Base-by-base conservation (phyloP, 2,113 vertebrate species). In the Siphamia tubifer region DNA sequence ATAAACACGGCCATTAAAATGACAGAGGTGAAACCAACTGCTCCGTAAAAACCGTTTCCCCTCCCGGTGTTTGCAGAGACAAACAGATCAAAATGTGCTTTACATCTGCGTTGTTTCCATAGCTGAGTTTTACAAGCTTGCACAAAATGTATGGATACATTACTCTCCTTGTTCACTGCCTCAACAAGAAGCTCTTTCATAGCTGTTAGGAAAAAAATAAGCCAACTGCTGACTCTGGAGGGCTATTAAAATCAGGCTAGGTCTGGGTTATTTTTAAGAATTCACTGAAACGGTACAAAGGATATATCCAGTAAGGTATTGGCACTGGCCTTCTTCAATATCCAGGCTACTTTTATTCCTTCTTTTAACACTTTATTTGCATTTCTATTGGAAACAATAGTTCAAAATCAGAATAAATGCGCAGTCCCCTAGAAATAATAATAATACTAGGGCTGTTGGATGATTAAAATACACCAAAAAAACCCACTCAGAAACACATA, bases 181-280 rank as follows among this genome's bases (percentile, higher is more conserved):
- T 64, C 38, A 62, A 88, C 81, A 87, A 83, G 10, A 77, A 74
- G 66, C 62, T 79, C 65, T 83, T 87, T 90, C 81, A 83, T 73
- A 45, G 60, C 31, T 42, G 48, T 31, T 62, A 16, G 40, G 43
- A 30, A 49, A 71, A 53, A 61, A 40, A 60, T 1, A 58, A 25
- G 45, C 42, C 42, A 42, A 43, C 15, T 45, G 47, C 66, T 75
- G 67, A 74, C 71, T 60, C 49, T 28, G 56, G 53, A 39, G 10
- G 39, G 27, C 47, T 47, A 38, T 53, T 69, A 53, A 66, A 72
- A 74, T 40, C 21, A 47, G 24, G 7, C 62, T 72, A 58, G 40
- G 44, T 75, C 39, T 20, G 21, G 19, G 45, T 65, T 54, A 45
- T 52, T 34, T 52, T 20, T 10, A 69, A 76, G 15, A 74, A 68